Conservation (phyloP, 1,140 invertebrate species). For the Achroia grisella region DNA sequence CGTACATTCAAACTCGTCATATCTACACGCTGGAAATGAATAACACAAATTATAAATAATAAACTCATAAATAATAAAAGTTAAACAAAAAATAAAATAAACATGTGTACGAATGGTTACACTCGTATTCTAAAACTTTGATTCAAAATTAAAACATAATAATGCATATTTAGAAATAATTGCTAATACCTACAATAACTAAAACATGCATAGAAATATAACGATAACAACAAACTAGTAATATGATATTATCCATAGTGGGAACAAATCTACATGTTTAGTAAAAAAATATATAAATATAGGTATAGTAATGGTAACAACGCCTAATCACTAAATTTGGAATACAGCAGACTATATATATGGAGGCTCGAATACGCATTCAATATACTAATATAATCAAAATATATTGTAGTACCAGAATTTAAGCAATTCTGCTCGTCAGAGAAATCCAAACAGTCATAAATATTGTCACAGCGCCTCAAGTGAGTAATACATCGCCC, state of each 20-base stretch:
- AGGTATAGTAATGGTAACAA: too few species aligned
- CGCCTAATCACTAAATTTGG: too few species aligned
- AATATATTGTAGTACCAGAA: slow-evolving; percentile 51
- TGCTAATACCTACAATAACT: too few species aligned
- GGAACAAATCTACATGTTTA: too few species aligned
- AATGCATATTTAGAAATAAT: too few species aligned
- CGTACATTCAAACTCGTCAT: slow-evolving; percentile 58
- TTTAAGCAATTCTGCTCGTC: slow-evolving; percentile 91
- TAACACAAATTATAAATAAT: background rate
- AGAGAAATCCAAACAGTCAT: slow-evolving; percentile 92
- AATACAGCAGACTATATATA: background rate
- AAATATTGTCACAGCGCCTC: slow-evolving; percentile 88
- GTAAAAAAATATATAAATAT: too few species aligned
- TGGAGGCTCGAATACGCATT: slow-evolving; percentile 19
- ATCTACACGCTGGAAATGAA: slow-evolving; percentile 57
- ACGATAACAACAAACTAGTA: too few species aligned
- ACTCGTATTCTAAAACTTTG: too few species aligned
- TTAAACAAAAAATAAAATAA: background rate
- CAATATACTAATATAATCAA: slow-evolving; percentile 34
- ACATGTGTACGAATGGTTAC: too few species aligned
- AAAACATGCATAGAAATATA: too few species aligned
- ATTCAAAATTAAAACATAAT: too few species aligned
- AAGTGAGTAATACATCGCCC: slow-evolving; percentile 79
- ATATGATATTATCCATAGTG: too few species aligned
- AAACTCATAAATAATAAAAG: background rate